These are phyloP conservation scores for Catostomus latipinnis DNA, from an alignment of 2,797 vertebrate species.

Conservation along the genomic window DNA sequence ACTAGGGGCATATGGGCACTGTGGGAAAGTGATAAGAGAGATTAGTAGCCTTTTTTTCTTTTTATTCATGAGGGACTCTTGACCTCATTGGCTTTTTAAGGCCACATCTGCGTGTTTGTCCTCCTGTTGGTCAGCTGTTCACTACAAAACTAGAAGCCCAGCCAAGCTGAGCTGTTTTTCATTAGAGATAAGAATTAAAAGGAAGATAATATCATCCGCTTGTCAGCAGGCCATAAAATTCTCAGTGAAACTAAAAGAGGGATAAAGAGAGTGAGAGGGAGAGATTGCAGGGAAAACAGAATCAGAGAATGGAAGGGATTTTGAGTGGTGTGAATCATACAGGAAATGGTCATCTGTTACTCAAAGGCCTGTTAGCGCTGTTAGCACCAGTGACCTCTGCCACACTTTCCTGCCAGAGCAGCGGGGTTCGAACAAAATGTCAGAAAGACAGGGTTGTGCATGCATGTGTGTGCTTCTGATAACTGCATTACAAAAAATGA, in stretches of 20 bases:
- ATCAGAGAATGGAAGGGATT: conserved; percentile 15
- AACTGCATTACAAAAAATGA: background rate
- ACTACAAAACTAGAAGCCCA: conserved; percentile 35
- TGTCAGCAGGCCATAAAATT: conserved; percentile 58
- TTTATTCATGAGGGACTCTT: conserved; percentile 51
- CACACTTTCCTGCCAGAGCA: conserved; percentile 51
- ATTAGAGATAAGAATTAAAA: conserved; percentile 60
- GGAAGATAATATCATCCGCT: conserved; percentile 61
- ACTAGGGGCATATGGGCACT: conserved; percentile 55
- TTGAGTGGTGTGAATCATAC: conserved; percentile 51
- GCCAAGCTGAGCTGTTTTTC: conserved; percentile 58
- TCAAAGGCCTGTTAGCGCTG: conserved; percentile 52
- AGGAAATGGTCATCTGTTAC: conserved; percentile 64
- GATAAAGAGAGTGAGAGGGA: conserved; percentile 38
- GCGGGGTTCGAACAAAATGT: conserved; percentile 41
- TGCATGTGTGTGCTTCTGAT: background rate
- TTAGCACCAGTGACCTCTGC: conserved; percentile 48
- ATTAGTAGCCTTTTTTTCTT: conserved; percentile 50
- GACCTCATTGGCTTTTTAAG: conserved; percentile 57
- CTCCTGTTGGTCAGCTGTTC: conserved; percentile 52
- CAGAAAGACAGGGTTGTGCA: conserved; percentile 32
- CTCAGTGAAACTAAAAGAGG: conserved; percentile 39
- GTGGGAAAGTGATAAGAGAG: conserved; percentile 65
- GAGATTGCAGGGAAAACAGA: conserved; percentile 23
- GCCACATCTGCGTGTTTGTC: conserved; percentile 43